Conservation (phyloP, 2,113 vertebrate genomes). For the Theristicus caerulescens region DNA sequence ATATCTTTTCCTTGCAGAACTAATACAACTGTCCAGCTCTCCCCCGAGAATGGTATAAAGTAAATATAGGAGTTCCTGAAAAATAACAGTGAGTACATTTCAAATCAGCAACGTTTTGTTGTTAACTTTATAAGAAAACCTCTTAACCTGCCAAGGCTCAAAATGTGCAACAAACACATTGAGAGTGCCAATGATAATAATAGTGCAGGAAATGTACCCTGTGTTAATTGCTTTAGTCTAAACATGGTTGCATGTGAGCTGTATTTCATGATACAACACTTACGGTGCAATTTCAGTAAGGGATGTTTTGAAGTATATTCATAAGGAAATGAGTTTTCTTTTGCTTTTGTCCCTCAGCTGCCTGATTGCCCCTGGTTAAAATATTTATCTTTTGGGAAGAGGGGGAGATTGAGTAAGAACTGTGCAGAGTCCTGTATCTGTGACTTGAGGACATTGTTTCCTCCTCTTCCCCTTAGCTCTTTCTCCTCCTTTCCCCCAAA, state of each 20-base stretch:
- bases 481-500: background rate
- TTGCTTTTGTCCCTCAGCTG: background rate
- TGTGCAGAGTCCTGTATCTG: background rate
- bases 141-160: background rate
- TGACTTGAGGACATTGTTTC: background rate
- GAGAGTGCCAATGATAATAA: background rate
- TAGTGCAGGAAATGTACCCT: background rate
- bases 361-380: background rate
- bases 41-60: background rate
- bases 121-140: background rate
- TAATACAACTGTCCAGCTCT: background rate
- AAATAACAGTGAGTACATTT: constrained; percentile 51
- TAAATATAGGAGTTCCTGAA: constrained; percentile 44
- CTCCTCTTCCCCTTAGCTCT: background rate
- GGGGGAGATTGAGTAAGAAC: background rate
- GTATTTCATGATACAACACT: background rate
- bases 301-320: background rate
- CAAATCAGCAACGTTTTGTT: background rate
- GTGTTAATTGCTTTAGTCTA: constrained; percentile 40
- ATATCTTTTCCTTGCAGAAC: constrained; percentile 38
- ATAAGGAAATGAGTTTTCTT: background rate
- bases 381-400: background rate
- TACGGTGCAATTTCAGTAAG: background rate
- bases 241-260: constrained; percentile 22
- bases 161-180: background rate